These are phyloP conservation scores for Plagodis dolabraria DNA, from an alignment of 2,888 invertebrate genomes.

Conservation along the genomic window DNA sequence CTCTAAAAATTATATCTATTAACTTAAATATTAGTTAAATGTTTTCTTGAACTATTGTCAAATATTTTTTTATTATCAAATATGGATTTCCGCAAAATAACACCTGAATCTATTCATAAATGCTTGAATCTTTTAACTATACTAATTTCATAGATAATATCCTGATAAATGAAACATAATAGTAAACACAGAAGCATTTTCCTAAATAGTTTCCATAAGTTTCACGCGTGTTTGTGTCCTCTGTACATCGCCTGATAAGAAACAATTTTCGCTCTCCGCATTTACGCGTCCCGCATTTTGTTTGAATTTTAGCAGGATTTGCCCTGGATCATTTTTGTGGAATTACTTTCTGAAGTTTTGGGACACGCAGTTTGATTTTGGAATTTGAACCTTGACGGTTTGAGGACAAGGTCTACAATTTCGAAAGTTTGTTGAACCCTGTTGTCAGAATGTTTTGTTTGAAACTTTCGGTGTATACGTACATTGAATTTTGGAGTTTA, in stretches of 20 bases:
- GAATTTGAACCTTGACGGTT: conserved; percentile 7
- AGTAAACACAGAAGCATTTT: too few species aligned
- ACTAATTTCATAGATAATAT: too few species aligned
- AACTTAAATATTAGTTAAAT: too few species aligned
- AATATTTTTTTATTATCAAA: too few species aligned
- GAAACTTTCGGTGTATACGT: conserved; percentile 1
- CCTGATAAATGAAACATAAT: too few species aligned
- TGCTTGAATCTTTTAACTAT: too few species aligned
- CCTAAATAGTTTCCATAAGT: not conserved
- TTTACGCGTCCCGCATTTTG: conserved; percentile 38
- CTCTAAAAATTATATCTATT: too few species aligned
- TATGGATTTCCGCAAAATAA: too few species aligned
- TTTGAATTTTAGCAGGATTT: conserved; percentile 34
- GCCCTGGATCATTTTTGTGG: conserved; percentile 31
- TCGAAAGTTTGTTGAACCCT: not conserved
- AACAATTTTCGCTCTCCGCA: conserved; percentile 42
- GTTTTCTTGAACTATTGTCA: too few species aligned
- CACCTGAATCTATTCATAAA: too few species aligned
- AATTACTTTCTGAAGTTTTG: conserved; percentile 30
- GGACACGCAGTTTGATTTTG: conserved; percentile 1
- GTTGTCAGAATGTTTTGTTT: conserved; percentile 11
- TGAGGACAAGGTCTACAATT: conserved; percentile 12
- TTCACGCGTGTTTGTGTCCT: conserved; percentile 25
- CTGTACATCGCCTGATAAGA: conserved; percentile 40
- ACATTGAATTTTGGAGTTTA: conserved; percentile 4